Evolutionary conservation across 2,113 vertebrate species (phyloP), one percentile per base, ranked within the genome.

Genomic region (Acinonyx jubatus): DNA sequence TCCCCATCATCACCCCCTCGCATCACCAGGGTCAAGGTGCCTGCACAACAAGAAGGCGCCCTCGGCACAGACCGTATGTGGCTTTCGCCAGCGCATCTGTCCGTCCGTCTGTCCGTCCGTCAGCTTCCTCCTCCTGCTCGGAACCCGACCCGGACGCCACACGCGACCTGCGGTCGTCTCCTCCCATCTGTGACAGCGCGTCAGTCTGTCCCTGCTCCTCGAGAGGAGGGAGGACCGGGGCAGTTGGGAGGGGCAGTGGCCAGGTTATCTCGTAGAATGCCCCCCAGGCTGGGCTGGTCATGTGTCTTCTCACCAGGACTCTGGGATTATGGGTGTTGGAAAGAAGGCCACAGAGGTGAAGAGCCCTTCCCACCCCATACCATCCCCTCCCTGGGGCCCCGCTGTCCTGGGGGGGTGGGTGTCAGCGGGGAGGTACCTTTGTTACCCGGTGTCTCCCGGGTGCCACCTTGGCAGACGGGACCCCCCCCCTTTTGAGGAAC

Each of bases 321-420:
- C 50, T 81, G 25, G 84, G 41, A 8, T 65, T 31, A 31, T 5
- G 52, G 55, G 41, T 18, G 84, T 38, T 85, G 91, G 69, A 45
- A 68, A n/a, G 48, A 88, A 78, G 74, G 18, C 29, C 1, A 0
- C 48, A 66, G 83, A 52, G 16, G 36, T 13, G 7, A 86, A 55
- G 29, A 21, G 73, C n/a, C 61, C 4, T 3, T 66, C n/a, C 27
- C 45, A 2, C 66, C n/a, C 12, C 1, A 0, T 7, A n/a, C 14
- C 41, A 18, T 48, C 61, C 9, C 4, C 1, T 48, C 21, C 9
- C 0, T 7, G 1, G 27, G 33, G 33, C 33, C 33, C 4, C 0
- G 8, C 33, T 12, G 57, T 31, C 68, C 12, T 1, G 9, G 52
- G 45, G 29, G 23, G 71, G 6, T 2, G 13, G 50, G 52, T 15